phyloP scores from a whole-genome alignment of 2,113 vertebrate genomes.

The Platysternon megacephalum region DNA sequence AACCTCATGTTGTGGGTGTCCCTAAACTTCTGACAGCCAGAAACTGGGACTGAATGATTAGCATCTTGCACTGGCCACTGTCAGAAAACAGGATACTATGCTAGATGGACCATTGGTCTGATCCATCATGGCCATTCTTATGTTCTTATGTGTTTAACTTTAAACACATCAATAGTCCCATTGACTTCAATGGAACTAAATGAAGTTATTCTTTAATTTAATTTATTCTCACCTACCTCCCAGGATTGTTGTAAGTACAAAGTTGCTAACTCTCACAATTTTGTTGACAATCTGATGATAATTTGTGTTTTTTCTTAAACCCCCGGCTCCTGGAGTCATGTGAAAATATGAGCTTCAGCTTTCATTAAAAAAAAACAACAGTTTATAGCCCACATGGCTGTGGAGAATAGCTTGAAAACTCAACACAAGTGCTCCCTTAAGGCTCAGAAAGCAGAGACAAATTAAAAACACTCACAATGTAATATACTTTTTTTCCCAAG shows the following conservation, averaged over 20 bases:
- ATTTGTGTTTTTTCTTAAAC: not conserved
- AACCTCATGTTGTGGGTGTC: not conserved
- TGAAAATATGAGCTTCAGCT: not conserved
- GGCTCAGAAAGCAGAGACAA: not conserved
- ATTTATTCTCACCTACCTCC: accelerated
- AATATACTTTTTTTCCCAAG: not conserved
- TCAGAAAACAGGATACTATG: not conserved
- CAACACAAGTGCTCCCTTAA: not conserved
- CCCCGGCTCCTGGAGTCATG: not conserved
- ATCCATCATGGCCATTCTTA: not conserved
- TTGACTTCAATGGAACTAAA: not conserved
- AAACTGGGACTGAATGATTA: not conserved
- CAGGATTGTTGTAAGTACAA: accelerated
- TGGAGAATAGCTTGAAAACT: not conserved
- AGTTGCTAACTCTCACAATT: accelerated
- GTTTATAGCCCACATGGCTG: not conserved
- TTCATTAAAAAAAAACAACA: not conserved
- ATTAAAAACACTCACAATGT: not conserved
- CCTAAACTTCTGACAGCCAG: not conserved
- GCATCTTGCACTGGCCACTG: not conserved
- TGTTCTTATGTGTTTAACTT: not conserved
- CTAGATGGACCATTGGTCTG: not conserved
- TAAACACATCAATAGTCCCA: accelerated
- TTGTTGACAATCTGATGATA: accelerated
- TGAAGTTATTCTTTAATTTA: not conserved